A percentile compares a stretch with the other conserved stretches of the same genome.
These are phyloP conservation scores for Fulmarus glacialis DNA, from an alignment of 2,113 vertebrate species.

Conservation along the genomic window DNA sequence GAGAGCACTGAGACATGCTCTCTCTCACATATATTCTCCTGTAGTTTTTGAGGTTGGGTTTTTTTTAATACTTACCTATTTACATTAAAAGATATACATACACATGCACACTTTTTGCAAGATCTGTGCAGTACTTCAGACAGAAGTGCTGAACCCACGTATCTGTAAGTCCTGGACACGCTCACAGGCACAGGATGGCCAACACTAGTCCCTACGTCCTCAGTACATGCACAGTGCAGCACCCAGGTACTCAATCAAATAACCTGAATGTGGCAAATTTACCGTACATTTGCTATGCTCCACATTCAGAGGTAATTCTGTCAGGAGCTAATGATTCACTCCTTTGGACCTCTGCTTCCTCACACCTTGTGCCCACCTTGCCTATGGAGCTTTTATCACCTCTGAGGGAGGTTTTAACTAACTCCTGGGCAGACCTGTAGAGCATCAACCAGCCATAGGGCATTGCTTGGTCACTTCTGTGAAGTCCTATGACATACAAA, in stretches of 20 bases:
- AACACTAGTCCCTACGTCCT: rapidly evolving
- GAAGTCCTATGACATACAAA: background rate
- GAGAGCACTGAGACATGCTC: background rate
- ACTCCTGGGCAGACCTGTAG: background rate
- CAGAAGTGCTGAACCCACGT: no score
- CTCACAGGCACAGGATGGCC: background rate
- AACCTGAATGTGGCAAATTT: background rate
- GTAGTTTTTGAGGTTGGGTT: background rate
- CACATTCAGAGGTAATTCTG: background rate
- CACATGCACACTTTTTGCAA: background rate
- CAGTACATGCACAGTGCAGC: background rate
- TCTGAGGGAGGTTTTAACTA: background rate
- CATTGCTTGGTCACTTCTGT: background rate
- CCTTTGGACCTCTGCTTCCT: background rate
- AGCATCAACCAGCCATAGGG: background rate
- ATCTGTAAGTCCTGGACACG: background rate
- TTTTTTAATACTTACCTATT: background rate
- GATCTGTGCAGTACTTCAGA: background rate
- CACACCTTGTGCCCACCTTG: background rate
- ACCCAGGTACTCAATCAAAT: background rate
- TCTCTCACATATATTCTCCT: background rate
- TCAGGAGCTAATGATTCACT: background rate
- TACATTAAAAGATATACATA: background rate
- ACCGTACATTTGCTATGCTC: background rate
- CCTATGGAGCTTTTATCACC: background rate